These are phyloP conservation scores for Triplophysa yarkandensis DNA, from an alignment of 2,797 vertebrate species.

Conservation along the genomic window DNA sequence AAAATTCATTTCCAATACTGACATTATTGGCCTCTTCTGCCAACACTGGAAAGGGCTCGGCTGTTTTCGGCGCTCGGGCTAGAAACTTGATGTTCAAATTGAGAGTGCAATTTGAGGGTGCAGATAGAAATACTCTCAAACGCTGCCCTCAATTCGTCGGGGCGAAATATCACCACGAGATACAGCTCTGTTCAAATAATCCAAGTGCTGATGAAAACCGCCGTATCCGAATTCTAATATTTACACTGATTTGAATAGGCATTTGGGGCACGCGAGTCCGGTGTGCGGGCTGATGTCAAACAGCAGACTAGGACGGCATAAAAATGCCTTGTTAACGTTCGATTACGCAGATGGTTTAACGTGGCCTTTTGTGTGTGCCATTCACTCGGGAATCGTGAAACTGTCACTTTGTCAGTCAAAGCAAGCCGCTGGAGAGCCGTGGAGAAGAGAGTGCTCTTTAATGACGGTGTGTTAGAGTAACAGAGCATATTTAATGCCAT, in stretches of 20 bases:
- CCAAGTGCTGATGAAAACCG: conserved; percentile 5
- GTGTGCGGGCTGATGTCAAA: conserved; percentile 20
- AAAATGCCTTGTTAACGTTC: conserved; percentile 36
- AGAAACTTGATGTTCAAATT: conserved; percentile 19
- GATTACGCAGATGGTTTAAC: conserved; percentile 37
- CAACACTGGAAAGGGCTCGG: neutral
- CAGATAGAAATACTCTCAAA: conserved; percentile 22
- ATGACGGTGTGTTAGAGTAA: conserved; percentile 50
- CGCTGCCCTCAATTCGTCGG: conserved; percentile 16
- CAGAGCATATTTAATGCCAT: conserved; percentile 49
- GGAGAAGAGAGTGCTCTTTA: conserved; percentile 46
- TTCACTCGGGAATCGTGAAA: conserved; percentile 43
- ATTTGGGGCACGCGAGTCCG: conserved; percentile 7
- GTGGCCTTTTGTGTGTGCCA: conserved; percentile 33
- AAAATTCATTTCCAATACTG: conserved; percentile 6
- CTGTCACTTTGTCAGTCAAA: conserved; percentile 47
- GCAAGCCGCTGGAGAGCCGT: conserved; percentile 8
- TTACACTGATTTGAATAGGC: conserved; percentile 19
- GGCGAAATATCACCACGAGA: conserved; percentile 22
- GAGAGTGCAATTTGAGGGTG: neutral
- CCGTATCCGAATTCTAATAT: conserved; percentile 26
- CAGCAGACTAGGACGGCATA: conserved; percentile 12
- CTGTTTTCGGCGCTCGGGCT: conserved; percentile 17
- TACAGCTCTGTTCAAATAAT: conserved; percentile 31
- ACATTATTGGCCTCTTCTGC: conserved; percentile 10